These are phyloP conservation scores for Melanotaenia parkinsoni DNA, from an alignment of 2,797 vertebrate genomes.

Conservation along the genomic window DNA sequence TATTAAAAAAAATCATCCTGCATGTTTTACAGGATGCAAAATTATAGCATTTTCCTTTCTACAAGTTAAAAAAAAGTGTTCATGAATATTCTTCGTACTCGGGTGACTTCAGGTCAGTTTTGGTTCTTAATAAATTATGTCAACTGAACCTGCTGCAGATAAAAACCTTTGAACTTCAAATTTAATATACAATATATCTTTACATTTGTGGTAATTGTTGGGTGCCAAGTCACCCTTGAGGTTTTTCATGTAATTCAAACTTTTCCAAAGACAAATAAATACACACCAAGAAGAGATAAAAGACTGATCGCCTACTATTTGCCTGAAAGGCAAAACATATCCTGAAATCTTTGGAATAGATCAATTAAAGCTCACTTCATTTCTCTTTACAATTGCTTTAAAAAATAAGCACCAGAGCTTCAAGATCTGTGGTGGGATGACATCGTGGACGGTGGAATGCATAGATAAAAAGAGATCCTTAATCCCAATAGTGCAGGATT, in stretches of 20 bases:
- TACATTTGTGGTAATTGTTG: constrained; percentile 57
- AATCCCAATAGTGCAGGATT: constrained; percentile 72
- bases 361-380: constrained; percentile 21
- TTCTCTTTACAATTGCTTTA: constrained; percentile 14
- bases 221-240: constrained; percentile 73
- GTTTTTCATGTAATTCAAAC: constrained; percentile 72
- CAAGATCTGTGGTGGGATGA: constrained; percentile 38
- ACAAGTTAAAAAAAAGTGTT: constrained; percentile 28
- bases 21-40: constrained; percentile 53
- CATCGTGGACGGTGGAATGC: constrained; percentile 46
- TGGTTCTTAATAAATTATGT: constrained; percentile 64
- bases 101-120: constrained; percentile 47
- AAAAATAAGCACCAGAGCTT: constrained; percentile 41
- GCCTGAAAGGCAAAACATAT: constrained; percentile 35
- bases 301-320: constrained; percentile 28
- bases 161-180: constrained; percentile 52
- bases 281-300: constrained; percentile 61
- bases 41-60: constrained; percentile 42
- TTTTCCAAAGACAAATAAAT: constrained; percentile 75
- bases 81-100: constrained; percentile 34
- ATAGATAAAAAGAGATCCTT: constrained; percentile 38
- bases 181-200: constrained; percentile 71
- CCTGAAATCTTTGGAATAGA: constrained; percentile 36
- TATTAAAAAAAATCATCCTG: constrained; percentile 50
- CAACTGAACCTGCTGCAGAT: constrained; percentile 48